These are phyloP conservation scores for Graptemys geographica DNA, from an alignment of 2,797 vertebrate species.

Conservation along the genomic window DNA sequence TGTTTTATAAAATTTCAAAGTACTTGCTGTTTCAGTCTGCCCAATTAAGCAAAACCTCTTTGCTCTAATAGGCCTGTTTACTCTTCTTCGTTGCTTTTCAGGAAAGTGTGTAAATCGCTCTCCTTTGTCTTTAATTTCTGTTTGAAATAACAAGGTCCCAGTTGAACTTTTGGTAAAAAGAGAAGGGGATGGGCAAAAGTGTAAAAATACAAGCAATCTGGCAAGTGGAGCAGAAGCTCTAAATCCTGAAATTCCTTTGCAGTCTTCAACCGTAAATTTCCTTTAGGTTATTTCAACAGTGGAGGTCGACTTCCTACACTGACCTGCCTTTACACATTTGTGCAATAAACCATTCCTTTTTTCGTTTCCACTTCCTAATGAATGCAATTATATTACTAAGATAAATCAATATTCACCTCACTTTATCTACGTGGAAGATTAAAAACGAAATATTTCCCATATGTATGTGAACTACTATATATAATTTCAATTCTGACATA, in stretches of 20 bases:
- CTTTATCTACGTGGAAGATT: slow-evolving; percentile 20
- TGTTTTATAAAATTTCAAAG: slow-evolving; percentile 58
- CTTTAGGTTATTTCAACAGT: slow-evolving; percentile 77
- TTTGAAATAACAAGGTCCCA: slow-evolving; percentile 32
- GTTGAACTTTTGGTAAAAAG: not conserved
- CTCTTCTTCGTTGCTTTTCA: slow-evolving; percentile 70
- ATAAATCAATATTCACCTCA: slow-evolving; percentile 24
- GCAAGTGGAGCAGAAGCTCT: slow-evolving; percentile 76
- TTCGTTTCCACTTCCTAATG: not conserved
- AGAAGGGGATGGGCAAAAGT: slow-evolving; percentile 64
- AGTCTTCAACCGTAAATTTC: slow-evolving; percentile 82
- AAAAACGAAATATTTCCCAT: not conserved
- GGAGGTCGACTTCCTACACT: slow-evolving; percentile 70
- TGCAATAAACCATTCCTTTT: slow-evolving; percentile 18
- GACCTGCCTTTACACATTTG: slow-evolving; percentile 50
- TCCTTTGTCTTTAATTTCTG: slow-evolving; percentile 39
- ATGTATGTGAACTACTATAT: not conserved
- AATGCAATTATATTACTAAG: slow-evolving; percentile 34
- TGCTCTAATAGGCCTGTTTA: slow-evolving; percentile 65
- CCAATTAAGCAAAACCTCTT: slow-evolving; percentile 73
- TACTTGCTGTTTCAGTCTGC: slow-evolving; percentile 78
- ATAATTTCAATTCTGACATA: not conserved
- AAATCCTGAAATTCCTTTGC: slow-evolving; percentile 82
- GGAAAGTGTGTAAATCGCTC: slow-evolving; percentile 44
- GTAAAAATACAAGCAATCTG: slow-evolving; percentile 74